Conservation (phyloP, 2,888 invertebrate species). For the Amorpha juglandis region DNA sequence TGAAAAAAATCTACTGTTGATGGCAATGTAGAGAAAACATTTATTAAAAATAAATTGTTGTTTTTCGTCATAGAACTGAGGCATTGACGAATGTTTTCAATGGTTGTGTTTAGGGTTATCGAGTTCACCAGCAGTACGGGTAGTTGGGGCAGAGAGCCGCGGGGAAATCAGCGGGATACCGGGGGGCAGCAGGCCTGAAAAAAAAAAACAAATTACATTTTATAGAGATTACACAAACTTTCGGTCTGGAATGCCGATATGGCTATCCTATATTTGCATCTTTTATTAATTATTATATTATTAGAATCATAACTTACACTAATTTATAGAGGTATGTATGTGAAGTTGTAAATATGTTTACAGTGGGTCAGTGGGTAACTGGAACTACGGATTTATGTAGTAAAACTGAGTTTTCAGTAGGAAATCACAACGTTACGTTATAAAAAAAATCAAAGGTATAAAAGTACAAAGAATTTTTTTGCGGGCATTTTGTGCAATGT, state of each 20-base stretch:
- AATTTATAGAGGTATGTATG: too few relatives aligned
- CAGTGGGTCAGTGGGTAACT: too few relatives aligned
- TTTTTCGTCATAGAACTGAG: conserved; percentile 5
- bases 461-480: too few relatives aligned
- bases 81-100: conserved; percentile 1
- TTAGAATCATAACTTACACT: too few relatives aligned
- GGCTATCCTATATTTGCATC: too few relatives aligned
- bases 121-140: conserved; percentile 78
- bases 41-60: background rate
- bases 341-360: too few relatives aligned
- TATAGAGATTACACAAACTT: background rate
- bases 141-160: conserved; percentile 85
- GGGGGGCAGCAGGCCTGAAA: conserved; percentile 64
- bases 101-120: background rate
- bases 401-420: too few relatives aligned
- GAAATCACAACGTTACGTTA: too few relatives aligned
- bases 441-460: too few relatives aligned
- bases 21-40: conserved; percentile 4
- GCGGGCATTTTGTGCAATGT: too few relatives aligned
- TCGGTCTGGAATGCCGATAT: background rate
- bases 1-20: conserved; percentile 12
- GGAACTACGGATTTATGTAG: too few relatives aligned
- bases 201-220: conserved; percentile 34
- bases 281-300: too few relatives aligned
- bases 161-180: conserved; percentile 81